phyloP scores from a whole-genome alignment of 92 coral and sea anemone species.

The Parazoanthus atlanticus region DNA sequence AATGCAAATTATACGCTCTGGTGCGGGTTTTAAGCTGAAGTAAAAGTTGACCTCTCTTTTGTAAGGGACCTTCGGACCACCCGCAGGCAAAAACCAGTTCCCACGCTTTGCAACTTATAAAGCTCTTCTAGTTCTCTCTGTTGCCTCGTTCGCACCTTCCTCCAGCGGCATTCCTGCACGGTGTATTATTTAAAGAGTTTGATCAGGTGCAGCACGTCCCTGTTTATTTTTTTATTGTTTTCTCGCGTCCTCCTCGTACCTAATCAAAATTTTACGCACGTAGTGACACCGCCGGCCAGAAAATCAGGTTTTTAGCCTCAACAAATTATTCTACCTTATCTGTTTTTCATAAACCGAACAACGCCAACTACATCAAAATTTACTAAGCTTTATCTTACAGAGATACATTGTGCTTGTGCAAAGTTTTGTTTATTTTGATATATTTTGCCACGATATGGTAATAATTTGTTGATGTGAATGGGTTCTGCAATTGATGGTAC shows the following conservation, averaged over 20 bases:
- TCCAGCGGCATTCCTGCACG: background rate
- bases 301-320: background rate
- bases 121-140: conserved; percentile 23
- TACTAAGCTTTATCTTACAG: background rate
- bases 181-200: background rate
- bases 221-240: conserved; percentile 14
- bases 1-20: conserved; percentile 41
- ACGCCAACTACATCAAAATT: background rate
- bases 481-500: background rate
- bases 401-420: background rate
- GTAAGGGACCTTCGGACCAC: conserved; percentile 8
- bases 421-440: background rate
- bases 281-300: background rate
- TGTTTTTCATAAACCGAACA: background rate
- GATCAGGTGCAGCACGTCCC: background rate
- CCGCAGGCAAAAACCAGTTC: conserved; percentile 32
- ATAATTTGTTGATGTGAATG: background rate
- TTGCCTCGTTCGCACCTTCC: background rate
- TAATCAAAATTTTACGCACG: conserved; percentile 46
- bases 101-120: conserved; percentile 35
- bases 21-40: conserved; percentile 15
- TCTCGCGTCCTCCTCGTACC: background rate
- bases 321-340: background rate
- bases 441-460: conserved; percentile 15
- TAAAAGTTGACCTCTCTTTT: conserved; percentile 6